These are phyloP conservation scores for Neosalanx taihuensis DNA, from an alignment of 2,797 vertebrate species.

Conservation along the genomic window DNA sequence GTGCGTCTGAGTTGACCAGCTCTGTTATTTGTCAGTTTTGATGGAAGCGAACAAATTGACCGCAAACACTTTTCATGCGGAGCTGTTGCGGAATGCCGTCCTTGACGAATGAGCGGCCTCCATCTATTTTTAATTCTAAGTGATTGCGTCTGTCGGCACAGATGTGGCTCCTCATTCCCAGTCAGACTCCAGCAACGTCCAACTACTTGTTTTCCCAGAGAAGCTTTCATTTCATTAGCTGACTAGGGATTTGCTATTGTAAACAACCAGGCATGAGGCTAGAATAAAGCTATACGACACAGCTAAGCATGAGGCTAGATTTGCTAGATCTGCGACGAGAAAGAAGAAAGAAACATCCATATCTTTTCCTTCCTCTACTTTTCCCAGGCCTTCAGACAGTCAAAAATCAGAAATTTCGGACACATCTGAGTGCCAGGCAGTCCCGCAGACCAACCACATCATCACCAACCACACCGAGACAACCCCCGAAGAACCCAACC, in stretches of 20 bases:
- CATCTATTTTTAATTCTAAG: constrained; percentile 47
- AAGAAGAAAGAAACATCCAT: not conserved
- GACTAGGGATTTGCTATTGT: not conserved
- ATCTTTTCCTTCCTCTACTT: not conserved
- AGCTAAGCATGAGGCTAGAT: not conserved
- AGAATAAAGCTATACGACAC: not conserved
- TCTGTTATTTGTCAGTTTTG: not conserved
- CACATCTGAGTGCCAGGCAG: constrained; percentile 72
- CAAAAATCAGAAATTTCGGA: constrained; percentile 55
- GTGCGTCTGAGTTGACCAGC: not conserved
- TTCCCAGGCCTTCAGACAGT: constrained; percentile 54
- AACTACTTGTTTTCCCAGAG: constrained; percentile 6
- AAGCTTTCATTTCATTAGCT: not conserved
- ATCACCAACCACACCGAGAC: constrained; percentile 66
- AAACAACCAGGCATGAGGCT: not conserved
- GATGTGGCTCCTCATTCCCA: constrained; percentile 30
- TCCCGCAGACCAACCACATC: constrained; percentile 83
- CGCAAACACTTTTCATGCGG: constrained; percentile 9
- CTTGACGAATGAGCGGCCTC: constrained; percentile 21
- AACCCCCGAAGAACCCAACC: constrained; percentile 55
- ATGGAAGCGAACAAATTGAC: not conserved
- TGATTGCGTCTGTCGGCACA: constrained; percentile 14
- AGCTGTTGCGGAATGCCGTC: constrained; percentile 19
- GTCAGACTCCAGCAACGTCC: not conserved
- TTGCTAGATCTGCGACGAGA: not conserved